These are phyloP conservation scores for Nomada goodeniana DNA, from an alignment of 2,888 invertebrate genomes.

Conservation along the genomic window DNA sequence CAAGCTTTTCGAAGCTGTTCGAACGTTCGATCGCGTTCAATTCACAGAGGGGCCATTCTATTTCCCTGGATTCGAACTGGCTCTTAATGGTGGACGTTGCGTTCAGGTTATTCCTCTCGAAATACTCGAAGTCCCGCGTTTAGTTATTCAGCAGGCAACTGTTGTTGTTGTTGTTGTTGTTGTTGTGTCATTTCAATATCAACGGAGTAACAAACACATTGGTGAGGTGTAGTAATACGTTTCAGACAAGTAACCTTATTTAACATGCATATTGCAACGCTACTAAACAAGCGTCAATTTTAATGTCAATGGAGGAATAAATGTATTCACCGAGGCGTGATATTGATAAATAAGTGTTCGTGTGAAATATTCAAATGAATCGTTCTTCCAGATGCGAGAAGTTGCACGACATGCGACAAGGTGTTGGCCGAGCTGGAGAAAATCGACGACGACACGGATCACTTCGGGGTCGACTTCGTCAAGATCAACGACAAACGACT, in stretches of 20 bases:
- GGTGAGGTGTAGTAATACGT: too few species aligned
- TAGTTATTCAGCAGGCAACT: too few species aligned
- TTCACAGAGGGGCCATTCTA: background rate
- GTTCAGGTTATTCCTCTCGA: background rate
- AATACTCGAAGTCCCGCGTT: too few species aligned
- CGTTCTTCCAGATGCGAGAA: slow-evolving; percentile 91
- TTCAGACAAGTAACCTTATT: too few species aligned
- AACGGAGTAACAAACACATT: too few species aligned
- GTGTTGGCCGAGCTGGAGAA: slow-evolving; percentile 96
- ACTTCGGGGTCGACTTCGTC: slow-evolving; percentile 97
- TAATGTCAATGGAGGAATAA: background rate
- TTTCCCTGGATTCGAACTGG: background rate
- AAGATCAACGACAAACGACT: slow-evolving; percentile 98
- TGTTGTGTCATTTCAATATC: too few species aligned
- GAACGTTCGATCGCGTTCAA: too few species aligned
- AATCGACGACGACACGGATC: slow-evolving; percentile 97
- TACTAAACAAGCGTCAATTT: too few species aligned
- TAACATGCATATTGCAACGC: too few species aligned
- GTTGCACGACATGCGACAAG: slow-evolving; percentile 96
- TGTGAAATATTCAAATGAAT: background rate
- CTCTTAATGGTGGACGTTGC: background rate
- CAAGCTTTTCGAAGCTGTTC: background rate
- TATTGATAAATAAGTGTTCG: too few species aligned
- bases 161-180: too few species aligned
- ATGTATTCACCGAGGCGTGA: background rate